Conservation (phyloP, 1,140 invertebrate genomes). For the Mamestra configurata region DNA sequence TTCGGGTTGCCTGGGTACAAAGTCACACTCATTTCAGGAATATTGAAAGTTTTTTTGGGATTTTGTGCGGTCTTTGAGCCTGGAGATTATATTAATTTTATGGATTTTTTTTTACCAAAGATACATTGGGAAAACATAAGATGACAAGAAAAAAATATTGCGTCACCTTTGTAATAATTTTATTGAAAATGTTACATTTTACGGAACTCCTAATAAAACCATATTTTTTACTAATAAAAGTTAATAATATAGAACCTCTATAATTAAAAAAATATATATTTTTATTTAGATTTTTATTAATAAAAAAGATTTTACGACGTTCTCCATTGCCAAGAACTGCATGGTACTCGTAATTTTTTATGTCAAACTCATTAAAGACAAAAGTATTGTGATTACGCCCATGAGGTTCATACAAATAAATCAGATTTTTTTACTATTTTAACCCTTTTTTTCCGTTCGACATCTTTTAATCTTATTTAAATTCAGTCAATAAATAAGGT, state of each 20-base stretch:
- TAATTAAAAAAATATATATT: conserved; percentile 30
- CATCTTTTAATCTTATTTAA: background rate
- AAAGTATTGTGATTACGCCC: conserved; percentile 25
- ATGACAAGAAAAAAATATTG: too few species aligned
- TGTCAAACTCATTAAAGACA: background rate
- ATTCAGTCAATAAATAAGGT: background rate
- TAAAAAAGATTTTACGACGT: conserved; percentile 42
- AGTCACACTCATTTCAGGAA: background rate
- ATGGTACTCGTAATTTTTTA: conserved; percentile 25
- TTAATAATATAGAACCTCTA: conserved; percentile 29
- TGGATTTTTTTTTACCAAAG: too few species aligned
- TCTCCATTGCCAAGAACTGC: conserved; percentile 6
- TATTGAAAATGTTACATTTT: conserved; percentile 28
- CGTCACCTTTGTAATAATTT: background rate
- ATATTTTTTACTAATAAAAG: conserved; percentile 58
- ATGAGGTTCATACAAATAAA: conserved; percentile 8
- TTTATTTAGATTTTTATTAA: conserved; percentile 40
- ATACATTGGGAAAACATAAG: too few species aligned
- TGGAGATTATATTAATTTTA: conserved; percentile 1
- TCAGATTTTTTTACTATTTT: background rate
- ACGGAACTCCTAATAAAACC: background rate
- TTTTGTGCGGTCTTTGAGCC: background rate
- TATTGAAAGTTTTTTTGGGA: conserved; percentile 7
- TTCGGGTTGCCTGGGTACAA: conserved; percentile 48
- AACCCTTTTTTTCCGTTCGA: background rate